Conservation (phyloP, 2,888 invertebrate species). For the Rotaria macrura region DNA sequence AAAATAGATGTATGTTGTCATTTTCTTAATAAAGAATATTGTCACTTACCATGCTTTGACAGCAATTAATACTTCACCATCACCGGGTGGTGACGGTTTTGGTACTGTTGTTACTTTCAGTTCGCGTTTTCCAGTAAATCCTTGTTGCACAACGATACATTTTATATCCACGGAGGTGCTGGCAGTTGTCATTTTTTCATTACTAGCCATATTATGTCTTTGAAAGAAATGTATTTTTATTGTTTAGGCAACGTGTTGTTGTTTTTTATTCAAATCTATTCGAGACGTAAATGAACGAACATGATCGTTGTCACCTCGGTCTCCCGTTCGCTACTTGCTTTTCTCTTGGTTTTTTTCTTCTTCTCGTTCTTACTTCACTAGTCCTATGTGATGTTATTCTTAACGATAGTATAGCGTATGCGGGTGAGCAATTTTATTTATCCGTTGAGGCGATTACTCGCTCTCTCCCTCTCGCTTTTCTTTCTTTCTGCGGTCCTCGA, state of each 20-base stretch:
- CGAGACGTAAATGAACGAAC: not conserved
- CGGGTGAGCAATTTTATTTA: not conserved
- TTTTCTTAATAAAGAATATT: not conserved
- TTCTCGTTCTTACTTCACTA: not conserved
- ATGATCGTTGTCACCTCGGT: not conserved
- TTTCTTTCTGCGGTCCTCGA: not conserved
- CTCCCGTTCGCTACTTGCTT: not conserved
- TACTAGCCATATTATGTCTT: not conserved
- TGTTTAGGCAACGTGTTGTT: not conserved
- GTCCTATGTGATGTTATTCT: not conserved
- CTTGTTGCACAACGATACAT: conserved; percentile 21
- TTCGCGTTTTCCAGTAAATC: conserved; percentile 19
- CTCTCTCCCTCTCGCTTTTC: not conserved
- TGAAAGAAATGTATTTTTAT: not conserved
- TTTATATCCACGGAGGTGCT: not conserved
- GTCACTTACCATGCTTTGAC: conserved; percentile 26
- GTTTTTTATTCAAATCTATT: not conserved
- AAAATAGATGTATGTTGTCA: not conserved
- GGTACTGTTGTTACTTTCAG: conserved; percentile 22
- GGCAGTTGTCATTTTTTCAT: not conserved
- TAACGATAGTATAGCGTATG: not conserved
- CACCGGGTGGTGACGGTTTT: not conserved
- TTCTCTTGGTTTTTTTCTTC: not conserved
- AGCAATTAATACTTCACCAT: conserved; percentile 19
- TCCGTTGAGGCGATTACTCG: not conserved